Evolutionary conservation across 2,888 invertebrate species (phyloP).

Genomic region (Pyralis farinalis): DNA sequence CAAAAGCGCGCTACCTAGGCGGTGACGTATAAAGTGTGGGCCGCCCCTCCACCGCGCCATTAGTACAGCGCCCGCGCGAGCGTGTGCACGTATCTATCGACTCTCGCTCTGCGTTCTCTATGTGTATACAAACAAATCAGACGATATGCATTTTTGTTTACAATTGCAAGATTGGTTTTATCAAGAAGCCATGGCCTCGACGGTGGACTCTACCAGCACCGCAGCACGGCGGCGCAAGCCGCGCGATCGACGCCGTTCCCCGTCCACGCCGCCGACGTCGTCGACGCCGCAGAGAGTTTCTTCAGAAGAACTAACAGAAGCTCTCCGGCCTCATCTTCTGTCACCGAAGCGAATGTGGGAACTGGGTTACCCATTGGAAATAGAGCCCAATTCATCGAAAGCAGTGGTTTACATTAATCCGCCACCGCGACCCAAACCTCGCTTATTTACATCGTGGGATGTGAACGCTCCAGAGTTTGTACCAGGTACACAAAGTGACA

Average conservation of each 20-base stretch:
- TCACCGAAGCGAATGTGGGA: slow-evolving; percentile 82
- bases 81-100: slow-evolving; percentile 75
- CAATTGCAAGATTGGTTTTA: slow-evolving; percentile 72
- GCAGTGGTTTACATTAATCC: slow-evolving; percentile 83
- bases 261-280: slow-evolving; percentile 70
- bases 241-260: slow-evolving; percentile 62
- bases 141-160: slow-evolving; percentile 73
- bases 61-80: slow-evolving; percentile 77
- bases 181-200: slow-evolving; percentile 65
- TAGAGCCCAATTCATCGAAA: slow-evolving; percentile 79
- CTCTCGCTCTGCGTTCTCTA: slow-evolving; percentile 69
- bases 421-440: slow-evolving; percentile 65
- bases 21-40: slow-evolving; percentile 74
- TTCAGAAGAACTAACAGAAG: slow-evolving; percentile 78
- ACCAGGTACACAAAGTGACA: slow-evolving; percentile 78
- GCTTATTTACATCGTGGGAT: slow-evolving; percentile 73
- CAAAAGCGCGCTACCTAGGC: slow-evolving; percentile 67
- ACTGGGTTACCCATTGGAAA: slow-evolving; percentile 87
- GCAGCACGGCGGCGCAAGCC: slow-evolving; percentile 65
- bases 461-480: slow-evolving; percentile 86
- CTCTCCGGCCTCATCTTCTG: slow-evolving; percentile 83
- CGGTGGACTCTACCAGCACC: slow-evolving; percentile 64
- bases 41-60: slow-evolving; percentile 74
- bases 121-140: slow-evolving; percentile 70
- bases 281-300: slow-evolving; percentile 75